Conservation (phyloP, 2,797 vertebrate species). For the Dryobates pubescens region DNA sequence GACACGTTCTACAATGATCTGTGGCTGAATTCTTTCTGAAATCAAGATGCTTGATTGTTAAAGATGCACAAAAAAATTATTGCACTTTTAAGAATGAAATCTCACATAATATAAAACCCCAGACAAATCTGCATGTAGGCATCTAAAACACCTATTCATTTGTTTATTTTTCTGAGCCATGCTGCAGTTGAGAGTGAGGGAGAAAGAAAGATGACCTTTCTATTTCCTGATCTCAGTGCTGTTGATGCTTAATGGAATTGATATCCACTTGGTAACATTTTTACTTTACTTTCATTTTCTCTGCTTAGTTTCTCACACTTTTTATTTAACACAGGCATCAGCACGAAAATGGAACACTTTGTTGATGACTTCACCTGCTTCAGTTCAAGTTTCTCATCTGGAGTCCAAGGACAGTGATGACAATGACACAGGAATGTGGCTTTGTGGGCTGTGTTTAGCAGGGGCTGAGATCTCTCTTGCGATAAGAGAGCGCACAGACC, state of each 20-base stretch:
- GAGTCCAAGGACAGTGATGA: accelerated
- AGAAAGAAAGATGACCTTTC: constrained; percentile 71
- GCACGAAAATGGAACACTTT: background rate
- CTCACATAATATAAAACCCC: constrained; percentile 34
- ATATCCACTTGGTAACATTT: background rate
- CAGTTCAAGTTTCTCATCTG: background rate
- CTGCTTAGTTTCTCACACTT: background rate
- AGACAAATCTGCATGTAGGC: constrained; percentile 12
- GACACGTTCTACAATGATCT: background rate
- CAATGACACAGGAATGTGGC: background rate
- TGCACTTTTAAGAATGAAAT: constrained; percentile 36
- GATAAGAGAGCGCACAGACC: background rate
- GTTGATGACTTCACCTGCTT: background rate
- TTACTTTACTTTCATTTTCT: background rate
- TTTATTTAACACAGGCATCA: background rate
- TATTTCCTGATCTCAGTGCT: constrained; percentile 22
- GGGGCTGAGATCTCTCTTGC: background rate
- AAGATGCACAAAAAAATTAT: constrained; percentile 11
- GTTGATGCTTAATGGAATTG: background rate
- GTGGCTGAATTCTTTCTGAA: background rate
- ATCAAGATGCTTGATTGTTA: background rate
- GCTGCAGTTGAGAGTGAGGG: constrained; percentile 59
- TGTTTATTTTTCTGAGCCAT: constrained; percentile 77
- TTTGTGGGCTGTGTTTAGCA: background rate
- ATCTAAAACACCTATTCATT: constrained; percentile 65